Evolutionary conservation across 2,888 invertebrate genomes (phyloP), one percentile per base, ranked within the genome.

Genomic region (Scaptomyza polygonia): DNA sequence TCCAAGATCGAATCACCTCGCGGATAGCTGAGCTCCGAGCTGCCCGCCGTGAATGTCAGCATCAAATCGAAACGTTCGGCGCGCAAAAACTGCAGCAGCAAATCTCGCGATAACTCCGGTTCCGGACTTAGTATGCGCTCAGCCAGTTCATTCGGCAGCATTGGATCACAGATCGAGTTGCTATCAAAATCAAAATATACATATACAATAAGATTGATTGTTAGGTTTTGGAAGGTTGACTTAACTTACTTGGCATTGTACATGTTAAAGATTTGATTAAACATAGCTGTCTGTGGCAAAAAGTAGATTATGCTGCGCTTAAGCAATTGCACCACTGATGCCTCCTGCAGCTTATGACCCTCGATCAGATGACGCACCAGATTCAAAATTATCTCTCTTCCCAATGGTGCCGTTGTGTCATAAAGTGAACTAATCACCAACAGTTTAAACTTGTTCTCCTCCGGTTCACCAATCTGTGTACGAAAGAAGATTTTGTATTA

Each of bases 351-450:
- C 44, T 93, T 92, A 88, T 95, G 94, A 0, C 96, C 97, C 54
- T 93, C 94, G 25, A 95, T 91, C 18, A 98, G 91, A 92, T 98
- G 98, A 0, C 96, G 94, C 0, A 96, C 96, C 77, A 98, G 93
- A 91, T 97, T 95, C 0, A 97, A 88, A 0, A 96, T 92, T 64
- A 98, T 93, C 91, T 98, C 98, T 55, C 97, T 94, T 0, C 97
- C 97, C 14, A 96, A 92, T 0, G 97, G 96, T 88, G 98, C 96
- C 0, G 95, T 94, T 0, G 94, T 95, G 56, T 91, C 90, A 89
- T 95, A 96, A 52, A 97, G 91, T 54, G 97, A 97, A 67, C 98
- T 97, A 29, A 97, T 92, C n/a, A 98, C 90, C 0, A 96, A 95
- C 14, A 98, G 93, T 87, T 96, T 96, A 86, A 96, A 95, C 92